Evolutionary conservation across 2,113 vertebrate species (phyloP), one percentile per base, ranked within the genome.

Genomic region (Phodopus roborovskii): DNA sequence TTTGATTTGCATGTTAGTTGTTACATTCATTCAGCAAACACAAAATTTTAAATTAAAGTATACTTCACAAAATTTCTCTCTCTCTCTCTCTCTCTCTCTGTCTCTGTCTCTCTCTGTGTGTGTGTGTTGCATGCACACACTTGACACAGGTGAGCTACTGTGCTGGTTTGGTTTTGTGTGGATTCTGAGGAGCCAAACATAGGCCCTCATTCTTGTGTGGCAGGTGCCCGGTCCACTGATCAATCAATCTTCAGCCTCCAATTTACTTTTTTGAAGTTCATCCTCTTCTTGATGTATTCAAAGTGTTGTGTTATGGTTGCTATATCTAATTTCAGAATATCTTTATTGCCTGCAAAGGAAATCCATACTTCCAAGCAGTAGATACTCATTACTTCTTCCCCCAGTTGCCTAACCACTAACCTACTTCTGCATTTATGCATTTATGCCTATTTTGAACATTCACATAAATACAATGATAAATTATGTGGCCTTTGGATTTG

Each of bases 381-480:
- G 10, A 48, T 60, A 0, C 15, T 60, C 45, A 30, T 22, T 16
- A 17, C 6, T 20, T 1, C 17, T 84, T 53, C 75, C 11, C 33
- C 39, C 2, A 19, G 66, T 8, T 82, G 4, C 17, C 42, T 33
- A 84, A 83, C 17, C 56, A 84, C 30, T 45, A 36, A 24, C 81
- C 22, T 83, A 22, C 88, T 66, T 74, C 58, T 84, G 56, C 68
- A 30, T 79, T 53, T 3, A 71, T 48, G 53, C 26, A 78, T 83
- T 94, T 92, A n/a, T n/a, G 45, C 81, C 17, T 78, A 56, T 64
- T 90, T 60, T 75, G 58, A 73, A 86, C 70, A 92, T 87, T 87
- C 82, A 77, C 26, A 45, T 36, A 73, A 66, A 86, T 71, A 50
- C 16, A 90, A 20, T 53, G 66, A 66, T 68, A 53, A 48, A 84